Evolutionary conservation across 2,113 vertebrate species (phyloP), one percentile per base, ranked within the genome.

Genomic region (Heloderma charlesbogerti): DNA sequence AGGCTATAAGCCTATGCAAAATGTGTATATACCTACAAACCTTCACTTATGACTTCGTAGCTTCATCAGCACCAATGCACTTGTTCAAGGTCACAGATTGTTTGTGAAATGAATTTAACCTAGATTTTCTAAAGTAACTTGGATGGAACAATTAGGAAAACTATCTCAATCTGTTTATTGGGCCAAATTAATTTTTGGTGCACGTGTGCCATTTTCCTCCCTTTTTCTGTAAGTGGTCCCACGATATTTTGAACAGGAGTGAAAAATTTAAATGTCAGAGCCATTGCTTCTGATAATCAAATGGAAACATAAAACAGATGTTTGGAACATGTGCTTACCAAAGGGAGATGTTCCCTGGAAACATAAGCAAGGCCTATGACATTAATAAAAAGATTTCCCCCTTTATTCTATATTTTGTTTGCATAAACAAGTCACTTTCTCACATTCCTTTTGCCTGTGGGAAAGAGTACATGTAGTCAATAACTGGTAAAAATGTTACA

Each of bases 381-480:
- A 74, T 92, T 86, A 91, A 91, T 94, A 48, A 72, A 82, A 96
- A n/a, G 29, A 87, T n/a, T 43, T 57, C 57, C 84, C 57, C 77
- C 72, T 84, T 63, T 87, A 74, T 87, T 90, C 51, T 92, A 89
- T 93, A 69, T 85, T 90, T 78, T 67, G 93, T 72, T 78, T 91
- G 92, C 90, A 79, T 89, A 92, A 95, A 94, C 88, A 90, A 92
- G 34, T 80, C 71, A 87, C 81, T 94, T 90, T 90, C 63, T 66
- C 37, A 86, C 9, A 93, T 51, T 20, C 13, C 16, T 67, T 85
- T 79, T 43, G 45, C 7, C 83, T 91, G 88, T 84, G 1, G 63
- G 90, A 93, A 94, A 94, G 89, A 90, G 94, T 90, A 78, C 89
- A 89, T 92, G 48, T 87, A 93, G n/a, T 94, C 92, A 93, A 87